A percentile compares a stretch with the other conserved stretches of the same genome.
Conservation (phyloP, 2,113 vertebrate genomes). For the Capreolus pygargus region DNA sequence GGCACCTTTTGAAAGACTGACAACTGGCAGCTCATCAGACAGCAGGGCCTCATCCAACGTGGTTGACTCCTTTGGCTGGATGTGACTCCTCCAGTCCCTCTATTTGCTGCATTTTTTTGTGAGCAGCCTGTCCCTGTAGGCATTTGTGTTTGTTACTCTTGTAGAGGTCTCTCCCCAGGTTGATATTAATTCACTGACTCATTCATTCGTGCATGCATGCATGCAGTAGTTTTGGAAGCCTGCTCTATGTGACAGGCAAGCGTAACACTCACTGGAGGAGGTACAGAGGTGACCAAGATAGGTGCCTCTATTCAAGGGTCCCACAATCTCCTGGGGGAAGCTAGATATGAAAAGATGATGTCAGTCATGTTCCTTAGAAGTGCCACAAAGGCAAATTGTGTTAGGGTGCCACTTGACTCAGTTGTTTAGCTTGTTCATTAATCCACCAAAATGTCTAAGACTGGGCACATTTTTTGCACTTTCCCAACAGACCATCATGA, state of each 20-base stretch:
- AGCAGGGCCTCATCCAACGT: background rate
- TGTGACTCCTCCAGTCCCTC: background rate
- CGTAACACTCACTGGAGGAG: background rate
- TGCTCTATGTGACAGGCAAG: background rate
- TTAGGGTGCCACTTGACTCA: background rate
- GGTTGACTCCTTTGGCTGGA: background rate
- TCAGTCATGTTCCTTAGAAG: background rate
- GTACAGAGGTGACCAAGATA: background rate
- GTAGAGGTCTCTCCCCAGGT: background rate
- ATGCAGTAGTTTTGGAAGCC: background rate
- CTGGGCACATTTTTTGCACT: background rate
- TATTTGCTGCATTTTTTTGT: background rate
- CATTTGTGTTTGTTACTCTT: background rate
- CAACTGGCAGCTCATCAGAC: background rate
- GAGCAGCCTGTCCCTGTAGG: background rate
- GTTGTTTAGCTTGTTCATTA: background rate
- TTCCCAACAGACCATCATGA: background rate
- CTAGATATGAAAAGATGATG: background rate
- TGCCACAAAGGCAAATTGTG: background rate
- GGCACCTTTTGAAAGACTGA: background rate
- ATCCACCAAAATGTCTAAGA: background rate
- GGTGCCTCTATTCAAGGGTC: background rate
- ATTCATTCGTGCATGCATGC: fast-evolving
- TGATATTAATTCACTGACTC: too few relatives aligned
- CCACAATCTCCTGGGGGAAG: background rate